A percentile compares a stretch with the other conserved stretches of the same genome.
Conservation (phyloP, 2,888 invertebrate genomes). For the Pycnomerus fuliginosus region DNA sequence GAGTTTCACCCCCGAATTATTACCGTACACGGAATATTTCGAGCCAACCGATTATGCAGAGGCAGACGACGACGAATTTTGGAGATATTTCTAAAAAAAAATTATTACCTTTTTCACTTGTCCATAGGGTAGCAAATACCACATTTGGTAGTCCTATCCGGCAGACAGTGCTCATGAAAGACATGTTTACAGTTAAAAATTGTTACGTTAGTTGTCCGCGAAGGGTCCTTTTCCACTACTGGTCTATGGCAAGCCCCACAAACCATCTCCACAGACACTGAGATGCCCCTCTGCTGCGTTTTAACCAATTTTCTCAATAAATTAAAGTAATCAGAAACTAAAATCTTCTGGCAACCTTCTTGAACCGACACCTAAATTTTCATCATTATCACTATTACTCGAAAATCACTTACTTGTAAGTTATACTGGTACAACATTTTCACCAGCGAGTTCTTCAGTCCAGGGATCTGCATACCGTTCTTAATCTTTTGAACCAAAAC, state of each 20-base stretch:
- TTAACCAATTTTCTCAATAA: constrained; percentile 78
- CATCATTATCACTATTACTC: background rate
- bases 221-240: constrained; percentile 72
- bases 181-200: constrained; percentile 88
- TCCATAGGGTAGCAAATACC: constrained; percentile 48
- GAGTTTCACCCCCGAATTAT: constrained; percentile 53
- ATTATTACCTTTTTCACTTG: constrained; percentile 31
- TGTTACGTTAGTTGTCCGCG: constrained; percentile 68
- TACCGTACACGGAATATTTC: constrained; percentile 57
- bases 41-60: constrained; percentile 40
- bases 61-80: constrained; percentile 12
- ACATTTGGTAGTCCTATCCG: constrained; percentile 51
- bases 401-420: constrained; percentile 63
- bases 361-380: constrained; percentile 72
- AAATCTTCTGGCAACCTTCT: constrained; percentile 86
- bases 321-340: constrained; percentile 88
- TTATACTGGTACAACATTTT: constrained; percentile 96
- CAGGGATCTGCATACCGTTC: constrained; percentile 81
- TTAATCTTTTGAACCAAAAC: constrained; percentile 79
- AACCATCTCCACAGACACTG: constrained; percentile 70
- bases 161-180: constrained; percentile 84
- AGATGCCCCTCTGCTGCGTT: constrained; percentile 76
- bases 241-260: constrained; percentile 79
- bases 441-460: constrained; percentile 84
- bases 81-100: constrained; percentile 13